Base-by-base conservation (phyloP, 2,888 invertebrate genomes). In the Sphecodes monilicornis region DNA sequence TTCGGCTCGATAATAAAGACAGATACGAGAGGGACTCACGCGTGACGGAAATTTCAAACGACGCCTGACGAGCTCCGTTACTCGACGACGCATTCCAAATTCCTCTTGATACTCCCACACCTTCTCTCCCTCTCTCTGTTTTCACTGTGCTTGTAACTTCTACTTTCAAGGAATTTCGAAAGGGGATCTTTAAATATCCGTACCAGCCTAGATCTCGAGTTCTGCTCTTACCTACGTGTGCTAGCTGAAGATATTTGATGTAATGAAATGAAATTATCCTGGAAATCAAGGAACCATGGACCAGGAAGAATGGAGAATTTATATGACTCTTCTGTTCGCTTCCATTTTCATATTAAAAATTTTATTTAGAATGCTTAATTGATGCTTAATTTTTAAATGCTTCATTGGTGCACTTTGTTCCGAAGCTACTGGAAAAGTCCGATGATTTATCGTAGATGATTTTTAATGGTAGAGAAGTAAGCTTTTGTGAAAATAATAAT, bases 1-100 rank as follows among this genome's bases (percentile, higher is more conserved):
- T 84, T 88, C 75, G 86, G 60, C 66, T 71, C 84, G 84, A 80
- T 89, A 88, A 90, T 88, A 90, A 90, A 90, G 91, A 91, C 81
- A 82, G 87, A 90, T 91, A 86, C 60, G 75, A 64, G 41, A 46
- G 75, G 72, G 69, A 76, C 78, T 84, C 83, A 73, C 57, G 76
- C 89, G 90, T 90, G 90, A 86, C 88, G 73, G 71, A 88, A 90
- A 90, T 90, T 80, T 86, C 77, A 70, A 80, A 81, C 57, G 60
- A 16, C 29, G 29, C 41, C 74, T 72, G 78, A 82, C 78, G 71
- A 75, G 66, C 10, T 22, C 60, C 36, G 39, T 11, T 26, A 22
- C 64, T 26, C 13, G n/a, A n/a, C 75, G 70, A 29, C 43, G 81
- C 76, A 83, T 83, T 76, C 18, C 41, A 64, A 82, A 83, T 83